Evolutionary conservation across 2,797 vertebrate genomes (phyloP), one percentile per base, ranked within the genome.

Genomic region (Psittacula derbiana): DNA sequence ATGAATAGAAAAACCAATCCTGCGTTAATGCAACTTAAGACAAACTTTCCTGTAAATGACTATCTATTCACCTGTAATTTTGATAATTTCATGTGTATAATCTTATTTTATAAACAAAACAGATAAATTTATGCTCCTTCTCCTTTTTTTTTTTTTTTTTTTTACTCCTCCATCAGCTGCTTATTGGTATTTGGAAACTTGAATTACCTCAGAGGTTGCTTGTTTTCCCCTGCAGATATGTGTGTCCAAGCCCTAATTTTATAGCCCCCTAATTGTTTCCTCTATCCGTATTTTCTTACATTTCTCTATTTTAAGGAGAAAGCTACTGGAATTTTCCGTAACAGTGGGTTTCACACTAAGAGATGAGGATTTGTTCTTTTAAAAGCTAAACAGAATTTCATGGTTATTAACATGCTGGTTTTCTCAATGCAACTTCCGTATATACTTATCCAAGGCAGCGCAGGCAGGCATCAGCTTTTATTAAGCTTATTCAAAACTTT

Each of bases 351-450:
- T 90, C 76, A 62, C 14, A 46, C 24, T 72, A 62, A 74, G 62
- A 86, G 50, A 41, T 33, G 9, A 27, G 79, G 47, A 79, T 92
- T 88, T 84, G 38, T 88, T 91, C 70, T 86, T 88, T 90, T 47
- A 72, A 93, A 91, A 82, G 82, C 88, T 86, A 84, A 95, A 93
- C 53, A 70, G 66, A 93, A 92, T 92, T 90, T 90, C 83, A 91
- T 84, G 86, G 73, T 91, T 96, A 92, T 94, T 96, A 97, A 62
- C 85, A 66, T 76, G 78, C 81, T 95, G 71, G 0, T 89, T 85
- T 91, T 49, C 66, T 79, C 86, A 92, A 55, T 93, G 40, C 66
- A 88, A 4, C 66, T 83, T 94, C 40, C 33, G 43, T 69, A 6
- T 72, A 66, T 81, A 46, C 67, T 95, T 95, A 90, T 79, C 80